phyloP scores from a whole-genome alignment of 2,888 invertebrate genomes.

The Drosophila stalkeri region DNA sequence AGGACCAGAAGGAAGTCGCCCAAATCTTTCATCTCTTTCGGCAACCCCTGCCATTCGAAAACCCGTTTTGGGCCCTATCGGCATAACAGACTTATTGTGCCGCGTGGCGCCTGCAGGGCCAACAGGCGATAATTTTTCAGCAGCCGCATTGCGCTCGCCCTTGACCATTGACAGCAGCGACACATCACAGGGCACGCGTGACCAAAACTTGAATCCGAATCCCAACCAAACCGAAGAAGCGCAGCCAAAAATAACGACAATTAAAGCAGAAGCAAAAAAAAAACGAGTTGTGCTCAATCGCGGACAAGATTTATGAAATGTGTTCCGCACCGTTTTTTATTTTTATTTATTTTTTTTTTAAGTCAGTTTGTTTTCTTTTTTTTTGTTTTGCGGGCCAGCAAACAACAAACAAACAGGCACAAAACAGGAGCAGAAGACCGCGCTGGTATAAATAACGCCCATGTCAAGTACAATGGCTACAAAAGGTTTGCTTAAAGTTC shows the following conservation, averaged over 20 bases:
- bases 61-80: slow-evolving; percentile 34
- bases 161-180: slow-evolving; percentile 26
- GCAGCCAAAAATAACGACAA: slow-evolving; percentile 55
- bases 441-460: slow-evolving; percentile 65
- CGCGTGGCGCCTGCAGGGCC: slow-evolving; percentile 1
- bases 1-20: slow-evolving; percentile 1
- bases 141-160: slow-evolving; percentile 6
- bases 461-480: slow-evolving; percentile 51
- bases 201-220: slow-evolving; percentile 12
- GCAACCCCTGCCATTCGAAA: slow-evolving; percentile 19
- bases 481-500: neutral
- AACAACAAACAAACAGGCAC: slow-evolving; percentile 22
- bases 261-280: slow-evolving; percentile 42
- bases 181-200: slow-evolving; percentile 12
- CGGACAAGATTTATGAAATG: slow-evolving; percentile 74
- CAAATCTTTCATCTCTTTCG: slow-evolving; percentile 47
- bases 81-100: slow-evolving; percentile 17
- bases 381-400: slow-evolving; percentile 26
- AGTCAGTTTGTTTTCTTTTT: slow-evolving; percentile 10
- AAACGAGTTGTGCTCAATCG: slow-evolving; percentile 69
- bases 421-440: slow-evolving; percentile 19
- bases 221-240: slow-evolving; percentile 23
- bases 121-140: slow-evolving; percentile 21
- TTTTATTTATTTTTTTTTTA: neutral
- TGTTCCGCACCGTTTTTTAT: slow-evolving; percentile 54